phyloP scores from a whole-genome alignment of 2,888 invertebrate species.

The Poecilus cupreus region DNA sequence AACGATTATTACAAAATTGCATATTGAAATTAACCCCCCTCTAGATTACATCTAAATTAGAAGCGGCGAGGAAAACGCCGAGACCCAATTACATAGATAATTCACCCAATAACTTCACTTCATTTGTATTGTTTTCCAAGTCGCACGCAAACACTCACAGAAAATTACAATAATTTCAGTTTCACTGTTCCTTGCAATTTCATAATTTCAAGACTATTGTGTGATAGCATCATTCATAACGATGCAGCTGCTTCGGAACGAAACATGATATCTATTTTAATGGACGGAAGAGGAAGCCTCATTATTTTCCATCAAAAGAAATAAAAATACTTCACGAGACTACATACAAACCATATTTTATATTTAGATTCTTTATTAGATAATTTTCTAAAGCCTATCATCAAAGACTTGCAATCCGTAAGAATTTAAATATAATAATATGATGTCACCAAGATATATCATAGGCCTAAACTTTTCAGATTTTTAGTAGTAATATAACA shows the following conservation, averaged over 20 bases:
- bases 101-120: conserved; percentile 45
- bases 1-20: conserved; percentile 50
- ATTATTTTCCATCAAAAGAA: neutral
- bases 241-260: neutral
- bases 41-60: conserved; percentile 53
- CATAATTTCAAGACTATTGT: no score
- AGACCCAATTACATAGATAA: conserved; percentile 50
- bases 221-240: neutral
- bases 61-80: conserved; percentile 1
- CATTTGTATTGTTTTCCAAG: conserved; percentile 39
- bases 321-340: no score
- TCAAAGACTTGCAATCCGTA: no score
- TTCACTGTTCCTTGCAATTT: neutral
- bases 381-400: no score
- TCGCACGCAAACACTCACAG: conserved; percentile 3
- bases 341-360: no score
- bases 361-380: no score
- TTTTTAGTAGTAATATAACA: no score
- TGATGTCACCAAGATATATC: no score
- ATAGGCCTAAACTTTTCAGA: no score
- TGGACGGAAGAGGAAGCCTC: neutral
- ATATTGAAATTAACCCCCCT: conserved; percentile 46
- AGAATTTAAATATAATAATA: no score
- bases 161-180: conserved; percentile 27
- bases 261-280: conserved; percentile 13